Conservation (phyloP, 2,888 invertebrate species). For the Thera britannica region DNA sequence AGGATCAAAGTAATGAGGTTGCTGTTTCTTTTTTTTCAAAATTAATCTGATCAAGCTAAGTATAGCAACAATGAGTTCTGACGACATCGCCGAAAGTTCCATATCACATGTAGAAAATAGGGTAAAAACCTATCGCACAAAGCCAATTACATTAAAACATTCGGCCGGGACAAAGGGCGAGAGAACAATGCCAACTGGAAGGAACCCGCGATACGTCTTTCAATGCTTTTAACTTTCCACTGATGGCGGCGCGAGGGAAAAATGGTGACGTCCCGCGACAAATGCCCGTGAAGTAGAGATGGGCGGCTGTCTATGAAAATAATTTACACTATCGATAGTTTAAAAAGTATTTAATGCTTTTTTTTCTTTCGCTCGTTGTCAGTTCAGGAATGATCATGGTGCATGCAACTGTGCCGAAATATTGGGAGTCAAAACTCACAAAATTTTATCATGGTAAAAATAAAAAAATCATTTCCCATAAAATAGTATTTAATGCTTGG, state of each 20-base stretch:
- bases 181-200: constrained; percentile 79
- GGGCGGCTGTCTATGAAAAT: constrained; percentile 39
- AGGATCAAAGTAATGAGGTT: too few relatives aligned
- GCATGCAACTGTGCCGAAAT: too few relatives aligned
- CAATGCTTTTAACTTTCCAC: constrained; percentile 85
- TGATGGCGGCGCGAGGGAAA: constrained; percentile 79
- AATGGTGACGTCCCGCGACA: constrained; percentile 82
- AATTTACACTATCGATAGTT: constrained; percentile 29
- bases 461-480: too few relatives aligned
- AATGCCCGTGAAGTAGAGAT: constrained; percentile 75
- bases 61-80: constrained; percentile 33
- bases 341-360: too few relatives aligned
- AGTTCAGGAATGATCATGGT: too few relatives aligned
- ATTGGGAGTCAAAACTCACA: too few relatives aligned
- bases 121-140: constrained; percentile 73
- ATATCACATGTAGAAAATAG: constrained; percentile 49
- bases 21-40: too few relatives aligned
- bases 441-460: too few relatives aligned
- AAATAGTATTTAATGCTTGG: not conserved
- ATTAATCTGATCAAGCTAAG: constrained; percentile 19
- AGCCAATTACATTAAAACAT: constrained; percentile 86
- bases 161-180: constrained; percentile 79
- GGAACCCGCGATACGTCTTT: constrained; percentile 83
- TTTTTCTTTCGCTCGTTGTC: too few relatives aligned
- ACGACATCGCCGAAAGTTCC: constrained; percentile 50